Percentiles rank a stretch among this genome's conserved stretches.
phyloP scores from a whole-genome alignment of 2,888 invertebrate genomes.

The Idaea dimidiata region DNA sequence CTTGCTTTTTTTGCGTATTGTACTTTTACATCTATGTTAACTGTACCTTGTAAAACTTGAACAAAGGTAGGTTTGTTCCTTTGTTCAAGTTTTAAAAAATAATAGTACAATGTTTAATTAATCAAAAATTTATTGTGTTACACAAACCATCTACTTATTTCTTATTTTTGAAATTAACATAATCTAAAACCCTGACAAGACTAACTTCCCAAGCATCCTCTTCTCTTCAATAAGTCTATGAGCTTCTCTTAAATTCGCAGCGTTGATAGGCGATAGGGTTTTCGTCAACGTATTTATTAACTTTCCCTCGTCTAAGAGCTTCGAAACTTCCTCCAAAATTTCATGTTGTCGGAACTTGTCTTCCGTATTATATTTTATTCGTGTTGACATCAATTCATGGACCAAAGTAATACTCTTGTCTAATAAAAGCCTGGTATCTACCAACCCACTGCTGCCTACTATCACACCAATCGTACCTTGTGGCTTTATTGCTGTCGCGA shows the following conservation, averaged over 20 bases:
- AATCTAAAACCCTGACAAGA: slow-evolving; percentile 51
- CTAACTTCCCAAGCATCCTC: slow-evolving; percentile 61
- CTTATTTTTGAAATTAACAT: no score
- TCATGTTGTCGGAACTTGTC: slow-evolving; percentile 58
- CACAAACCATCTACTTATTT: no score
- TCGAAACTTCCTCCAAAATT: slow-evolving; percentile 53
- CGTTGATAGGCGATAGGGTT: slow-evolving; percentile 63
- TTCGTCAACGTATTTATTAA: slow-evolving; percentile 57
- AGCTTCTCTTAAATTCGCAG: slow-evolving; percentile 60
- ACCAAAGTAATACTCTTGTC: slow-evolving; percentile 66
- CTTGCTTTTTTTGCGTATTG: no score
- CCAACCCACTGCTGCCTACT: slow-evolving; percentile 60
- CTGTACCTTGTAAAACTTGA: no score
- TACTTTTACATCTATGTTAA: no score
- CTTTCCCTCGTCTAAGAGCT: slow-evolving; percentile 54
- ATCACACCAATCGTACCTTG: slow-evolving; percentile 67
- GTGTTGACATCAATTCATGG: slow-evolving; percentile 63
- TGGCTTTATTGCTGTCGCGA: slow-evolving; percentile 61
- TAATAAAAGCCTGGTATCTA: slow-evolving; percentile 56
- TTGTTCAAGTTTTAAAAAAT: no score
- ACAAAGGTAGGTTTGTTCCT: no score
- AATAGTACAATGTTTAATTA: neutral
- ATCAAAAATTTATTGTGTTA: neutral
- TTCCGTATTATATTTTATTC: slow-evolving; percentile 62
- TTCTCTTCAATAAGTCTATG: slow-evolving; percentile 61